Base-by-base conservation (phyloP, 2,113 vertebrate genomes). In the Saimiri boliviensis region DNA sequence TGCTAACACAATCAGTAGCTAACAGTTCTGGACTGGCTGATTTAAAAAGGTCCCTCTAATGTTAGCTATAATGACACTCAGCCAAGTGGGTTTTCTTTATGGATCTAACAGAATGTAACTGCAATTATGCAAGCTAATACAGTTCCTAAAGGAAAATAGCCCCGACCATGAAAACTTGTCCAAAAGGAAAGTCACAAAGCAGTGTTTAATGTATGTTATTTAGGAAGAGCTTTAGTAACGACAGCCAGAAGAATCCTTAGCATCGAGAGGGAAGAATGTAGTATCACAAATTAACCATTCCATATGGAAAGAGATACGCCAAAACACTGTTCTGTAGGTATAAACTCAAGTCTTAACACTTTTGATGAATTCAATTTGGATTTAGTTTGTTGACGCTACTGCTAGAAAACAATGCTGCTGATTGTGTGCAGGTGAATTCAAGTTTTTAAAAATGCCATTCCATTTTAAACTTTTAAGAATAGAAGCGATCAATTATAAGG, bases 331-430 rank as follows among this genome's bases (percentile, higher is more conserved):
- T 73, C 60, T 85, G 80, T 47, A 40, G 40, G 8, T 85, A 77
- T n/a, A 89, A 81, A 45, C 25, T 93, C 20, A 86, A 93, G 60
- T n/a, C 32, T 32, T 82, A 82, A 52, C 76, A 42, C 49, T 98
- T 82, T 76, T 73, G 19, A 79, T 87, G n/a, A 68, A 16, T 56
- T 90, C 35, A 89, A 17, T 81, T 27, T 42, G 14, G 4, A 92
- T 60, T 49, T 16, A 76, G 25, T 42, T 90, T 37, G 12, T 63
- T 91, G 40, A 27, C 37, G 3, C 4, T 90, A 37, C 20, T 66
- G n/a, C 8, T 66, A 23, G 23, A 76, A 94, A 95, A 84, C 20
- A 94, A 47, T 60, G 25, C 25, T 71, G 45, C 42, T 63, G 47
- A 90, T 5, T n/a, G 4, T 11, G 47, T 60, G 6, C 0, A 66